phyloP scores from a whole-genome alignment of 1,140 invertebrate genomes.

The Drosophila oshimai region DNA sequence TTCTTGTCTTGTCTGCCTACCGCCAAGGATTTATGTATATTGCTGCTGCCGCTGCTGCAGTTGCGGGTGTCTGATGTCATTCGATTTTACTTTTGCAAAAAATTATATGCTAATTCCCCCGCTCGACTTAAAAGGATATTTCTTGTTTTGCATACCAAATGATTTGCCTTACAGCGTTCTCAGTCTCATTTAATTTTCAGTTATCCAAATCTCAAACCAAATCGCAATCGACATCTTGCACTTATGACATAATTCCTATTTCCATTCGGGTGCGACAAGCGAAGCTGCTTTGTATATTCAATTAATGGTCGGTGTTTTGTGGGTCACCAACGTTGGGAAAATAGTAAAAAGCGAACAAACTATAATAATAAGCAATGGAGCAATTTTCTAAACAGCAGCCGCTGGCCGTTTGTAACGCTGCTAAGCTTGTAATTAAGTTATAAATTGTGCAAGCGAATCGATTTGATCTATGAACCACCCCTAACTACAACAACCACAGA shows the following conservation, averaged over 20 bases:
- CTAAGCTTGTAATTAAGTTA: slow-evolving; percentile 76
- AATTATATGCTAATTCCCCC: slow-evolving; percentile 58
- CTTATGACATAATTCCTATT: slow-evolving; percentile 69
- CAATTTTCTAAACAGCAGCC: slow-evolving; percentile 54
- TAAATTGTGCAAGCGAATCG: slow-evolving; percentile 63
- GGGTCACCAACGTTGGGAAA: slow-evolving; percentile 55
- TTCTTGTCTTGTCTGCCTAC: slow-evolving; percentile 54
- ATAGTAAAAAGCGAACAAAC: slow-evolving; percentile 19
- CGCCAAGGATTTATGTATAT: slow-evolving; percentile 74
- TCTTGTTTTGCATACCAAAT: slow-evolving; percentile 47
- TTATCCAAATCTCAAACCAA: slow-evolving; percentile 9
- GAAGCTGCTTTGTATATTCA: slow-evolving; percentile 30
- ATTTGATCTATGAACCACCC: slow-evolving; percentile 65
- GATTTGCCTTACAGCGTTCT: slow-evolving; percentile 14
- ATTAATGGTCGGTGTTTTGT: slow-evolving; percentile 56
- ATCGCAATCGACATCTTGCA: slow-evolving; percentile 33
- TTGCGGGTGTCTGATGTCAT: slow-evolving; percentile 78
- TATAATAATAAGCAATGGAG: slow-evolving; percentile 30
- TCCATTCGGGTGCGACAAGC: slow-evolving; percentile 8
- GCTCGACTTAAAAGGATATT: slow-evolving; percentile 69
- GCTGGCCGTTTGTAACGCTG: slow-evolving; percentile 65
- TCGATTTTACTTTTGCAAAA: not conserved
- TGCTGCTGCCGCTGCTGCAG: slow-evolving; percentile 13
- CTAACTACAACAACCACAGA: slow-evolving; percentile 15
- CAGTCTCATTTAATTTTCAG: not conserved